phyloP scores from a whole-genome alignment of 2,113 vertebrate genomes.

The Spheniscus mendiculus region DNA sequence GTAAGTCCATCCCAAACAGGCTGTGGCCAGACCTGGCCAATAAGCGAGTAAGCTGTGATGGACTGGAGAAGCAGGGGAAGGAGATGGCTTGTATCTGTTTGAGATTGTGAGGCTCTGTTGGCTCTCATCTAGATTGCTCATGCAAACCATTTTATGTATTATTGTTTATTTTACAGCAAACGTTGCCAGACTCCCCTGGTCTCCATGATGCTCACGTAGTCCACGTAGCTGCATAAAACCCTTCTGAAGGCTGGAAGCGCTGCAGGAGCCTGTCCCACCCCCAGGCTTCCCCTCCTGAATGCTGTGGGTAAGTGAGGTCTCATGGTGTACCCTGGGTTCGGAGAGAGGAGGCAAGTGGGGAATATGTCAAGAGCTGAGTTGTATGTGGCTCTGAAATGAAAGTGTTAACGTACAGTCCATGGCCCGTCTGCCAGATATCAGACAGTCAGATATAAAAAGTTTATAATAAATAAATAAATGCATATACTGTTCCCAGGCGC shows the following conservation, averaged over 20 bases:
- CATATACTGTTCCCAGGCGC: rapidly evolving
- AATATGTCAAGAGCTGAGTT: not conserved
- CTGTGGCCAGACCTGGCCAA: not conserved
- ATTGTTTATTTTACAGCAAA: not conserved
- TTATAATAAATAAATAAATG: not conserved
- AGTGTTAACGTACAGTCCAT: not conserved
- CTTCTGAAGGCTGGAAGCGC: not conserved
- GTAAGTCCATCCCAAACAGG: not conserved
- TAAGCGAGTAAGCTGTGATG: not conserved
- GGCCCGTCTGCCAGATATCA: not conserved
- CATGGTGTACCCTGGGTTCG: not conserved
- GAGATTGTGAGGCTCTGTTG: not conserved
- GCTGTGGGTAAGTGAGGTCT: not conserved
- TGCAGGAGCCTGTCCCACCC: not conserved
- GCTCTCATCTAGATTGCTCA: not conserved
- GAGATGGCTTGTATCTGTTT: not conserved
- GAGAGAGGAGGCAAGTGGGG: not conserved
- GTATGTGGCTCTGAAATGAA: not conserved
- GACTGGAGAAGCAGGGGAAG: not conserved
- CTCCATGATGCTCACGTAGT: not conserved
- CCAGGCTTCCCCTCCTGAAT: not conserved
- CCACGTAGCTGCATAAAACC: not conserved
- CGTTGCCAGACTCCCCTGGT: not conserved
- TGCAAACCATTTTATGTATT: not conserved
- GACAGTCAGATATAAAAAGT: not conserved